Percentiles rank a stretch among this genome's conserved stretches.
phyloP scores from a whole-genome alignment of 92 coral and sea anemone species.

The Parazoanthus darwini region DNA sequence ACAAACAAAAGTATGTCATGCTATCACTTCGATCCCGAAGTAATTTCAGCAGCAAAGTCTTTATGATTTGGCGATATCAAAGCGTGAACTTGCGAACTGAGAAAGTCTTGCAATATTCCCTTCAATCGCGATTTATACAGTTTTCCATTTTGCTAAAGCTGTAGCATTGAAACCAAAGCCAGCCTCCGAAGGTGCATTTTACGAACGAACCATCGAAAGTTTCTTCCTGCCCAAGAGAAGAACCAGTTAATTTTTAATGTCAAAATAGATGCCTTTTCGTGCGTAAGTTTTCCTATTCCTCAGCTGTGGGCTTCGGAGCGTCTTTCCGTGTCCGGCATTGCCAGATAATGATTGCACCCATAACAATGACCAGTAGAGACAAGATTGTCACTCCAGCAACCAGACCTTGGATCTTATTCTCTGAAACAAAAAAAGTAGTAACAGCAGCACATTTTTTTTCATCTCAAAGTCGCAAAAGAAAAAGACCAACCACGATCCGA shows the following conservation, averaged over 20 bases:
- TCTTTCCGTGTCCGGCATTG: not conserved
- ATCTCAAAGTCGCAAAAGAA: too few relatives aligned
- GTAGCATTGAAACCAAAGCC: not conserved
- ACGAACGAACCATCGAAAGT: not conserved
- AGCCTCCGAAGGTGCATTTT: not conserved
- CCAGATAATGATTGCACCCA: conserved; percentile 17
- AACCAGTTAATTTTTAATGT: not conserved
- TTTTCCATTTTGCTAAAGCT: too few relatives aligned
- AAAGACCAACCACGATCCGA: not conserved
- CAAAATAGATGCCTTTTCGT: not conserved
- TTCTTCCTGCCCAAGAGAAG: not conserved
- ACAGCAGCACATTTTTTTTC: too few relatives aligned
- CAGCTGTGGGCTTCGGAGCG: not conserved
- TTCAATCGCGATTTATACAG: too few relatives aligned
- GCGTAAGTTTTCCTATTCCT: not conserved
- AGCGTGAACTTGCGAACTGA: too few relatives aligned
- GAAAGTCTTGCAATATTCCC: too few relatives aligned
- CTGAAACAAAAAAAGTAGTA: not conserved
- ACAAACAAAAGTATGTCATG: too few relatives aligned
- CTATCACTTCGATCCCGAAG: too few relatives aligned
- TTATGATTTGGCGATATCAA: too few relatives aligned
- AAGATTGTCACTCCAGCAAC: conserved; percentile 8
- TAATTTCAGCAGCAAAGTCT: too few relatives aligned
- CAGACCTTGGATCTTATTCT: not conserved
- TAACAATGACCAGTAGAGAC: conserved; percentile 6